These are phyloP conservation scores for Trypoxylus dichotomus DNA, from an alignment of 1,140 invertebrate species.

Conservation along the genomic window DNA sequence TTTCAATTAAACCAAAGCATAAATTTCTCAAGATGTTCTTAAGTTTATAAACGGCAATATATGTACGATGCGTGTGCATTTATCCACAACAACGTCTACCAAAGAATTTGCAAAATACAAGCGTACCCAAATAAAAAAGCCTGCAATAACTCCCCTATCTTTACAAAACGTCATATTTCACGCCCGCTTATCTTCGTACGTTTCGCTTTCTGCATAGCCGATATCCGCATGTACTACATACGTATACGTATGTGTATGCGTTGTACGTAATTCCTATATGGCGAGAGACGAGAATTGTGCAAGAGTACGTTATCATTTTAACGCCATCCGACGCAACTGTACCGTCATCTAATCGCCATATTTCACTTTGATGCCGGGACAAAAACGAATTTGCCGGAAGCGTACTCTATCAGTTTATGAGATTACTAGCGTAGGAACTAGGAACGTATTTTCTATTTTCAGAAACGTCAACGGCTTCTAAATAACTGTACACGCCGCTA, in stretches of 20 bases:
- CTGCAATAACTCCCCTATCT: too few species aligned
- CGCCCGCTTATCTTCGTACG: too few species aligned
- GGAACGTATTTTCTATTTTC: background rate
- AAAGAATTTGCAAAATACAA: too few species aligned
- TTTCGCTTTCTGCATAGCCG: too few species aligned
- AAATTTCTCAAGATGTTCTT: too few species aligned
- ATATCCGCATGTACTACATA: background rate
- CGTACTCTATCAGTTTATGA: background rate
- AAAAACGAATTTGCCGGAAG: background rate
- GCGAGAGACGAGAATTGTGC: background rate
- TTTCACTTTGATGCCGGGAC: background rate
- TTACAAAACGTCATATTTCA: too few species aligned
- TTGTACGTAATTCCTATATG: background rate
- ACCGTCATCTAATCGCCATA: background rate
- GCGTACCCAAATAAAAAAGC: too few species aligned
- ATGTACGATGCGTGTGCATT: too few species aligned
- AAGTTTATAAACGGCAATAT: too few species aligned
- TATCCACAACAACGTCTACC: too few species aligned
- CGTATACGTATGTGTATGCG: background rate
- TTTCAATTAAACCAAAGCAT: too few species aligned
- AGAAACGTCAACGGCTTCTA: background rate
- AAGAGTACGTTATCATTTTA: background rate
- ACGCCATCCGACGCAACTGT: background rate
- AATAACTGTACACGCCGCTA: background rate
- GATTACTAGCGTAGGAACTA: background rate